These are phyloP conservation scores for Mormyrus lacerda DNA, from an alignment of 2,113 vertebrate genomes.

Conservation along the genomic window DNA sequence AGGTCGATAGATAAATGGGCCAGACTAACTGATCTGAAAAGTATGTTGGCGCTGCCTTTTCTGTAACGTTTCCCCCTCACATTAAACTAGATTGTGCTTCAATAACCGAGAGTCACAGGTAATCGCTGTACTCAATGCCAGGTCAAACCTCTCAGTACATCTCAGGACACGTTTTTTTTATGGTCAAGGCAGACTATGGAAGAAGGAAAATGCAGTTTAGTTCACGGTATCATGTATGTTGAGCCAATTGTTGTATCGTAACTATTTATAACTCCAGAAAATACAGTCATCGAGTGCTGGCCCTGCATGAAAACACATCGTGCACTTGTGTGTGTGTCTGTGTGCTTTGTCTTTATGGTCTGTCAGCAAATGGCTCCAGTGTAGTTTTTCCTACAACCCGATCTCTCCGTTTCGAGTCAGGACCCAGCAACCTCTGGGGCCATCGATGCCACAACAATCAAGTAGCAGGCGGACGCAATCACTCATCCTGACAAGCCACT, in stretches of 20 bases:
- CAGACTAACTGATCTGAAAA: slow-evolving; percentile 50
- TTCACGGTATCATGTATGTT: neutral
- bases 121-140: neutral
- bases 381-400: neutral
- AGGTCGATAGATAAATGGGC: slow-evolving; percentile 46
- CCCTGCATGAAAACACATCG: too few species aligned
- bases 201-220: neutral
- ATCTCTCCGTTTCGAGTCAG: slow-evolving; percentile 7
- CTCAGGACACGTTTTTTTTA: neutral
- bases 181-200: neutral
- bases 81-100: slow-evolving; percentile 35
- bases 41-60: slow-evolving; percentile 39
- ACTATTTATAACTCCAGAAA: neutral
- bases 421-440: slow-evolving; percentile 32
- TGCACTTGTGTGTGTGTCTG: neutral
- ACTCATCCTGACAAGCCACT: slow-evolving; percentile 31
- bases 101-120: neutral
- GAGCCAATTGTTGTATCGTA: too few species aligned
- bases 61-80: slow-evolving; percentile 46
- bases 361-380: slow-evolving; percentile 13
- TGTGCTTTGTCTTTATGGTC: slow-evolving; percentile 5
- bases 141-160: neutral
- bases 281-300: neutral
- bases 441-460: slow-evolving; percentile 38
- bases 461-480: slow-evolving; percentile 31